Conservation (phyloP, 2,797 vertebrate genomes). For the Eurystomus glaucurus region DNA sequence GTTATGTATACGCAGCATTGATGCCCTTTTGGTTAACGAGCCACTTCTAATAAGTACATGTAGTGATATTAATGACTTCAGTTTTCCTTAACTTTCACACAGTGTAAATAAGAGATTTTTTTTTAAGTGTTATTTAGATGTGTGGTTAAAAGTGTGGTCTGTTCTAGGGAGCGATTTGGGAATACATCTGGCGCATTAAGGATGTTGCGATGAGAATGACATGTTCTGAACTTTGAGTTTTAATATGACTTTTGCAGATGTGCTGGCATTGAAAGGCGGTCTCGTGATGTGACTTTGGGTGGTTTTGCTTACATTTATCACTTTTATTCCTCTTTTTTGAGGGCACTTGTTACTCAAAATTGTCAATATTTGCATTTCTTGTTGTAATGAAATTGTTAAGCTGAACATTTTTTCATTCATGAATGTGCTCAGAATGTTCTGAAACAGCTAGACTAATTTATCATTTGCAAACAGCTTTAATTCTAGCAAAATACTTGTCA, state of each 20-base stretch:
- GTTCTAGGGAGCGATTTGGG: conserved; percentile 58
- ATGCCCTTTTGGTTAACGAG: neutral
- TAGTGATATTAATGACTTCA: neutral
- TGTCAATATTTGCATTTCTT: conserved; percentile 60
- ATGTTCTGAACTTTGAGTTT: conserved; percentile 75
- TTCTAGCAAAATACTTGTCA: neutral
- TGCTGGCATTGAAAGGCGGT: conserved; percentile 55
- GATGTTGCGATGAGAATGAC: conserved; percentile 71
- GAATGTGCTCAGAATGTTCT: neutral
- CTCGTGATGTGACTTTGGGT: conserved; percentile 61
- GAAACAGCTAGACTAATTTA: neutral
- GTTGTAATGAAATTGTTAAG: neutral
- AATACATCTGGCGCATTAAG: conserved; percentile 65
- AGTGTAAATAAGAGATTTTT: neutral
- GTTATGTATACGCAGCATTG: neutral
- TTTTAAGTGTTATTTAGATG: neutral
- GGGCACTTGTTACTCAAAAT: conserved; percentile 27
- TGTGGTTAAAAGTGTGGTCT: conserved; percentile 13
- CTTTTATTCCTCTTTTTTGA: conserved; percentile 34
- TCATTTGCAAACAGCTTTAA: neutral
- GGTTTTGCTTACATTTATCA: conserved; percentile 63
- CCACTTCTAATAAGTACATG: neutral
- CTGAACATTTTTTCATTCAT: conserved; percentile 13
- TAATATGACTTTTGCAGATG: conserved; percentile 73
- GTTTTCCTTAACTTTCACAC: neutral